Evolutionary conservation across 2,113 vertebrate species (phyloP).

Genomic region (Malurus elegans): DNA sequence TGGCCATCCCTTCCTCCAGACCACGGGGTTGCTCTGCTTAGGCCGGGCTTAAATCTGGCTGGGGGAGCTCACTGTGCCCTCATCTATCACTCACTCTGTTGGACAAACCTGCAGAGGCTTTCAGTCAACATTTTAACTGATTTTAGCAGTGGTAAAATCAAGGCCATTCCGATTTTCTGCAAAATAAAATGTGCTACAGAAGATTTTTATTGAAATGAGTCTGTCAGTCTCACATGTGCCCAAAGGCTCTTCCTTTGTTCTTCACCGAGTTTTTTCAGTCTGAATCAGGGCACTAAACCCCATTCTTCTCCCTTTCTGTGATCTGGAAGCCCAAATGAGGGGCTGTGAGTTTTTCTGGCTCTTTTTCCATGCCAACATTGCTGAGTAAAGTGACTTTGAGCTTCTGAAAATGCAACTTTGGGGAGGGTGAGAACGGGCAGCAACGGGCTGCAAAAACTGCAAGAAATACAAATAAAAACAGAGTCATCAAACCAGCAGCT

Average conservation of each 20-base stretch:
- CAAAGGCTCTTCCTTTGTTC: neutral
- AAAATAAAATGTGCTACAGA: neutral
- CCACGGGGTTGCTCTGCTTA: neutral
- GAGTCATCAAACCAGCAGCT: neutral
- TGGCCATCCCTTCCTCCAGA: neutral
- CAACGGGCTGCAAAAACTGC: conserved; percentile 5
- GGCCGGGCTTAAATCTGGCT: neutral
- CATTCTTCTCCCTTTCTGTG: neutral
- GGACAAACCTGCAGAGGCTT: neutral
- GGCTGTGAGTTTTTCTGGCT: neutral
- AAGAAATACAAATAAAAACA: neutral
- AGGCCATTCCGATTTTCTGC: neutral
- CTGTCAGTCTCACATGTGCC: neutral
- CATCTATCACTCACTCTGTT: neutral
- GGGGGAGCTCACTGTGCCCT: neutral
- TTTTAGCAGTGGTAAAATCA: too few species aligned
- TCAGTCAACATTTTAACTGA: neutral
- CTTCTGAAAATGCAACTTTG: conserved; percentile 25
- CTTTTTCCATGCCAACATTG: conserved; percentile 8
- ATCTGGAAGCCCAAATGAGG: neutral
- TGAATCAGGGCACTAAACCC: neutral
- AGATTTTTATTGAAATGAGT: neutral
- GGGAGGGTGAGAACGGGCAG: conserved; percentile 32
- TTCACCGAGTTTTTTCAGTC: neutral
- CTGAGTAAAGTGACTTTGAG: conserved; percentile 53